A percentile compares a stretch with the other conserved stretches of the same genome.
Evolutionary conservation across 2,797 vertebrate genomes (phyloP).

Genomic region (Limnodromus scolopaceus): DNA sequence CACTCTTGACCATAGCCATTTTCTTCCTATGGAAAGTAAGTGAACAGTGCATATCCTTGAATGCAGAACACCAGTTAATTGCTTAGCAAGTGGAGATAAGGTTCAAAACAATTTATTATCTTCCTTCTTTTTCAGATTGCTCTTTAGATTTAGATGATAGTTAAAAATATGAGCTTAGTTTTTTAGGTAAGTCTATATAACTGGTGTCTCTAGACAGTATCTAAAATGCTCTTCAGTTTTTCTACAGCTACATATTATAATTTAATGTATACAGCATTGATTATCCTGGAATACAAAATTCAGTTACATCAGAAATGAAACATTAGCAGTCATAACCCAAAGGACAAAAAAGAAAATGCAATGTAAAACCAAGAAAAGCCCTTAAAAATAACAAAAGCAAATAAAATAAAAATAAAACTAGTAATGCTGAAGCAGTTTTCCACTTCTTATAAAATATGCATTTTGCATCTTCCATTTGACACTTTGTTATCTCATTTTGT

Average conservation of each 20-base stretch:
- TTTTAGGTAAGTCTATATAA: background rate
- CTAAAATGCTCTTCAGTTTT: background rate
- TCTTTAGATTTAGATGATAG: too few species aligned
- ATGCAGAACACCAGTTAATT: background rate
- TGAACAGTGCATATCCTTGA: background rate
- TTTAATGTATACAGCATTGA: background rate
- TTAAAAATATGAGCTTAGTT: background rate
- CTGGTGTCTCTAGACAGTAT: background rate
- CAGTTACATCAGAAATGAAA: background rate
- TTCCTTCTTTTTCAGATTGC: background rate
- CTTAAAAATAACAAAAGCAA: background rate
- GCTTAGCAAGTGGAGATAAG: background rate
- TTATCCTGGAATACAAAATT: background rate
- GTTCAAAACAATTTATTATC: background rate
- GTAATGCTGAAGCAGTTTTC: background rate
- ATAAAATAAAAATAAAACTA: background rate
- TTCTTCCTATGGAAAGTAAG: background rate
- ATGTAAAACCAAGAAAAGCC: background rate
- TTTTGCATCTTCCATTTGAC: background rate
- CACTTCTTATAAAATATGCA: background rate
- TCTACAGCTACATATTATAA: background rate
- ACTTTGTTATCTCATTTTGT: background rate
- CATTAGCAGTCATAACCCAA: background rate
- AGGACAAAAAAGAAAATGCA: fast-evolving
- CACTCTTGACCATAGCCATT: background rate